These are phyloP conservation scores for Echinops telfairi DNA, from an alignment of 2,113 vertebrate genomes.

Conservation along the genomic window DNA sequence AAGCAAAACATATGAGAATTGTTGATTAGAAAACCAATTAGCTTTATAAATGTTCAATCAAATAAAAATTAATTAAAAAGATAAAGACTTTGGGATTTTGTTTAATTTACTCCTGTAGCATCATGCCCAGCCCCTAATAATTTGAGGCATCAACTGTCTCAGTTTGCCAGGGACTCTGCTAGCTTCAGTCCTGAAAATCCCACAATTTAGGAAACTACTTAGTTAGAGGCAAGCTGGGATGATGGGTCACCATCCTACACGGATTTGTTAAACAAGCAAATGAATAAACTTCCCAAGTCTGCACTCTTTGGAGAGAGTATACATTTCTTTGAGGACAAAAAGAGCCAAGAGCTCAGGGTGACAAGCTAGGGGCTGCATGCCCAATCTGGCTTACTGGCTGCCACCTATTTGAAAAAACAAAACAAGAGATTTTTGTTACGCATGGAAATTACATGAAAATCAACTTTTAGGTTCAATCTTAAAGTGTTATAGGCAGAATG, in stretches of 20 bases:
- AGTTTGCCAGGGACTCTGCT: background rate
- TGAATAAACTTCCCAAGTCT: background rate
- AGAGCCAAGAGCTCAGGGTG: background rate
- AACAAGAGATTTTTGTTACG: background rate
- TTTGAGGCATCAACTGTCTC: background rate
- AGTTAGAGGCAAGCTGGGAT: background rate
- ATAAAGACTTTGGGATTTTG: no score
- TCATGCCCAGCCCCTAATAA: no score
- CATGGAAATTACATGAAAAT: background rate
- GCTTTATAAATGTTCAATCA: no score
- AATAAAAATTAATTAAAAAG: no score
- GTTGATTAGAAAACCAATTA: no score
- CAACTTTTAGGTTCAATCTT: background rate
- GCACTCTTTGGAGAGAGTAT: background rate
- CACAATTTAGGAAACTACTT: background rate
- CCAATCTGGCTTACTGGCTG: background rate
- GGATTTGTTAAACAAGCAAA: slow-evolving; percentile 1
- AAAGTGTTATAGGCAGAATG: no score
- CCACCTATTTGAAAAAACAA: background rate
- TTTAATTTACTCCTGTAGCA: no score
- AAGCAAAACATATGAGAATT: no score
- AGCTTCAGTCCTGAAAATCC: background rate
- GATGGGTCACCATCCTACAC: background rate
- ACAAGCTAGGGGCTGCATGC: background rate
- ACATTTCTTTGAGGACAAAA: background rate